Conservation (phyloP, 2,888 invertebrate genomes). For the Leptura quadrifasciata region DNA sequence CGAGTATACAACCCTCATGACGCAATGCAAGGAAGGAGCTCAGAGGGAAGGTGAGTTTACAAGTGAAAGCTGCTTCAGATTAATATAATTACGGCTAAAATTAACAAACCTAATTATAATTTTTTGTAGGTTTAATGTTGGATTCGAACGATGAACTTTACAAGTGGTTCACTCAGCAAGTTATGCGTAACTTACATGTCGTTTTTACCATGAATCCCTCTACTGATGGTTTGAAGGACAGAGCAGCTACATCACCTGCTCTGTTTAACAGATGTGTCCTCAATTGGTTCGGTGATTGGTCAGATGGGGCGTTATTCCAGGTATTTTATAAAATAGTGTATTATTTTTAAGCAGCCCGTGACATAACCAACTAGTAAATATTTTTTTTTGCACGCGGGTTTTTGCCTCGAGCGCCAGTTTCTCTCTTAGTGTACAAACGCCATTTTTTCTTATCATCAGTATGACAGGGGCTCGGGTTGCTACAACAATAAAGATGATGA, state of each 20-base stretch:
- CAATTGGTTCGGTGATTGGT: conserved; percentile 99
- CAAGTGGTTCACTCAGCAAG: conserved; percentile 99
- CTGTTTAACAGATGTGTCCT: conserved; percentile 99
- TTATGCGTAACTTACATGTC: conserved; percentile 99
- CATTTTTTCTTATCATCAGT: too few species aligned
- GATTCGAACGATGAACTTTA: conserved; percentile 99
- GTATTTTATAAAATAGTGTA: conserved; percentile 72
- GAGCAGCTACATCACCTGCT: conserved; percentile 99
- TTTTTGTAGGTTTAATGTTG: conserved; percentile 85
- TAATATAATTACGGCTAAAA: too few species aligned
- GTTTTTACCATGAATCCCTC: conserved; percentile 99
- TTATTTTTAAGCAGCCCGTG: too few species aligned
- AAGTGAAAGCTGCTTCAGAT: neutral
- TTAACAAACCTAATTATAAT: neutral
- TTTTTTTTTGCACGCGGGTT: too few species aligned
- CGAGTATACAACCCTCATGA: conserved; percentile 99
- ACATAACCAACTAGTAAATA: too few species aligned
- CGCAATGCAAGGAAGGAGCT: conserved; percentile 99
- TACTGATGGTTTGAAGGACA: conserved; percentile 97
- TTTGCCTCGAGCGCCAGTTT: too few species aligned
- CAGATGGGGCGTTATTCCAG: conserved; percentile 95
- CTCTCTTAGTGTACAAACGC: too few species aligned
- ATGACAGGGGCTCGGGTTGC: too few species aligned
- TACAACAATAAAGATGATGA: too few species aligned
- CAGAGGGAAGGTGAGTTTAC: conserved; percentile 85